Evolutionary conservation across 2,113 vertebrate genomes (phyloP).

Genomic region (Thryonomys swinderianus): DNA sequence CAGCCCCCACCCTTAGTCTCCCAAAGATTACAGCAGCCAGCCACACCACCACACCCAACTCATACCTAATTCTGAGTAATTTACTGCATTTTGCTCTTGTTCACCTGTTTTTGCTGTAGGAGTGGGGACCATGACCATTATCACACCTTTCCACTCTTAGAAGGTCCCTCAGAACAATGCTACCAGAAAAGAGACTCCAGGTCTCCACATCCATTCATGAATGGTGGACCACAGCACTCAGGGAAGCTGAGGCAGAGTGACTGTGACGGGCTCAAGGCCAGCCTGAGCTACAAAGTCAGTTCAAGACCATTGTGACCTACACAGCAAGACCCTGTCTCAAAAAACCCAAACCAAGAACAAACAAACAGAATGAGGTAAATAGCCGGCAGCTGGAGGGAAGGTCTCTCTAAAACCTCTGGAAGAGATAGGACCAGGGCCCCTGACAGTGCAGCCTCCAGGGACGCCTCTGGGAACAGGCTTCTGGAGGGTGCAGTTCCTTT

Average conservation of each 20-base stretch:
- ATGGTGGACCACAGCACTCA: no score
- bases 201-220: background rate
- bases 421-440: rapidly evolving
- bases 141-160: background rate
- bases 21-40: background rate
- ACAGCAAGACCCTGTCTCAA: background rate
- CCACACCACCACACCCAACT: background rate
- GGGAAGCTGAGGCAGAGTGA: background rate
- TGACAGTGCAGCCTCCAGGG: background rate
- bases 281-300: background rate
- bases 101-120: background rate
- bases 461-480: background rate
- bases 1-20: background rate
- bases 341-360: background rate
- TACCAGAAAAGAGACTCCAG: background rate
- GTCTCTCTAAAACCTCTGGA: rapidly evolving
- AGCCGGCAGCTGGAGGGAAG: background rate
- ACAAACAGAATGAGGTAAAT: background rate
- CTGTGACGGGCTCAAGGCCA: background rate
- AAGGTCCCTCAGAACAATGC: background rate
- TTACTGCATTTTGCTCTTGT: background rate
- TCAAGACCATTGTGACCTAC: background rate
- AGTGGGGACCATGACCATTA: background rate
- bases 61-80: background rate
- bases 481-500: background rate